These are phyloP conservation scores for Myotis myotis DNA, from an alignment of 2,797 vertebrate species.

Conservation along the genomic window DNA sequence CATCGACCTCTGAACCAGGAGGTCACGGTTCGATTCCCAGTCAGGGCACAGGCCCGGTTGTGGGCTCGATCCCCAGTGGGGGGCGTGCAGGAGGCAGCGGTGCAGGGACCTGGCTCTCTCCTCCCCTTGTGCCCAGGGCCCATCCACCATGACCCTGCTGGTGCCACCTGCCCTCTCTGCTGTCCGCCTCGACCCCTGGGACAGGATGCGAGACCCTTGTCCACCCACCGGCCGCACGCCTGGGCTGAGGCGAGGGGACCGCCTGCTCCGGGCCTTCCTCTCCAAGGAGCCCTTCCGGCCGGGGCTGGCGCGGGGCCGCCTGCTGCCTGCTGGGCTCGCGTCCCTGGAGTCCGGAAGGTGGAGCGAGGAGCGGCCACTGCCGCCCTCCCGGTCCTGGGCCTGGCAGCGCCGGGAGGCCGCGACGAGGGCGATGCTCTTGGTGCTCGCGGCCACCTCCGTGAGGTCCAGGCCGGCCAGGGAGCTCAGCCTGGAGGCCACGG, in stretches of 20 bases:
- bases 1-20: no score
- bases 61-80: no score
- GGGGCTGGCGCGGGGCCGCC: background rate
- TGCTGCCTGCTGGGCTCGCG: background rate
- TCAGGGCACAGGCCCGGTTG: no score
- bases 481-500: conserved; percentile 10
- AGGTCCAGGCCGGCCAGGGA: background rate
- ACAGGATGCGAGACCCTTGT: rapidly evolving
- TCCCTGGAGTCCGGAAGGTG: conserved; percentile 29
- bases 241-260: conserved; percentile 69
- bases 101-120: background rate
- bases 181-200: background rate
- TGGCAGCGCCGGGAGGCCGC: conserved; percentile 74
- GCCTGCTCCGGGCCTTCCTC: conserved; percentile 68
- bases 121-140: background rate
- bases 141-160: rapidly evolving
- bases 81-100: no score
- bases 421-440: conserved; percentile 81
- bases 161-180: background rate
- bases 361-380: conserved; percentile 19
- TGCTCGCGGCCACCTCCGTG: conserved; percentile 78
- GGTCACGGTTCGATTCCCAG: no score
- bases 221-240: conserved; percentile 59
- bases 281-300: conserved; percentile 52
- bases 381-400: conserved; percentile 26